Evolutionary conservation across 2,888 invertebrate genomes (phyloP).

Genomic region (Netelia virgata): DNA sequence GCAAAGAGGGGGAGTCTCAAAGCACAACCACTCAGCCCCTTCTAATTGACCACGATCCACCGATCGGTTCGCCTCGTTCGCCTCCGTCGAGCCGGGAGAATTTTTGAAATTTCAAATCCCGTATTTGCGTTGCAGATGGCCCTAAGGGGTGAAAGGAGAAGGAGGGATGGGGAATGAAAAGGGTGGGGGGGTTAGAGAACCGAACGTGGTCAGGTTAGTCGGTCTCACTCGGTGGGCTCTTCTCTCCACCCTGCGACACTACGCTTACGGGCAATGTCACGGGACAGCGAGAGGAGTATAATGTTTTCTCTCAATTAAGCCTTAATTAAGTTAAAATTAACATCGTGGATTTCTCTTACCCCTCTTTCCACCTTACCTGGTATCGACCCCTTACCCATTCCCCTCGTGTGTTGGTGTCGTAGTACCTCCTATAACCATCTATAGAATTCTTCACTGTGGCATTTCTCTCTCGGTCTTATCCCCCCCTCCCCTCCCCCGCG

Average conservation of each 20-base stretch:
- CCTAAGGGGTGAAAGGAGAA: conserved; percentile 17
- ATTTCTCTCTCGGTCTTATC: conserved; percentile 57
- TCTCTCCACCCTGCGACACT: conserved; percentile 33
- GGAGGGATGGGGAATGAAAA: conserved; percentile 18
- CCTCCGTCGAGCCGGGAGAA: conserved; percentile 72
- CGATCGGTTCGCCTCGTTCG: conserved; percentile 75
- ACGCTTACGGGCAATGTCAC: conserved; percentile 81
- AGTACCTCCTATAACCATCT: conserved; percentile 36
- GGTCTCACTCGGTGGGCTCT: conserved; percentile 55
- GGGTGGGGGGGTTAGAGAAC: not conserved
- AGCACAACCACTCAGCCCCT: conserved; percentile 70
- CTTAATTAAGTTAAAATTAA: conserved; percentile 85
- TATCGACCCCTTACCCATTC: conserved; percentile 34
- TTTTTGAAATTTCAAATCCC: conserved; percentile 85
- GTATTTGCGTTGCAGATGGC: conserved; percentile 84
- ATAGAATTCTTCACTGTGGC: conserved; percentile 40
- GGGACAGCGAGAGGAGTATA: conserved; percentile 79
- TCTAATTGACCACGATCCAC: conserved; percentile 84
- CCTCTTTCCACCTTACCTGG: conserved; percentile 71
- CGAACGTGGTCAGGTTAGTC: conserved; percentile 42
- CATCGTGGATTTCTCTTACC: conserved; percentile 83
- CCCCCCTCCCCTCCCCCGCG: conserved; percentile 60
- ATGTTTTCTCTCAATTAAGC: conserved; percentile 85
- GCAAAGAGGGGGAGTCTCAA: conserved; percentile 30
- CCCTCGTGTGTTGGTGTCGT: conserved; percentile 26